phyloP scores from a whole-genome alignment of 2,797 vertebrate species.

The Falco columbarius region DNA sequence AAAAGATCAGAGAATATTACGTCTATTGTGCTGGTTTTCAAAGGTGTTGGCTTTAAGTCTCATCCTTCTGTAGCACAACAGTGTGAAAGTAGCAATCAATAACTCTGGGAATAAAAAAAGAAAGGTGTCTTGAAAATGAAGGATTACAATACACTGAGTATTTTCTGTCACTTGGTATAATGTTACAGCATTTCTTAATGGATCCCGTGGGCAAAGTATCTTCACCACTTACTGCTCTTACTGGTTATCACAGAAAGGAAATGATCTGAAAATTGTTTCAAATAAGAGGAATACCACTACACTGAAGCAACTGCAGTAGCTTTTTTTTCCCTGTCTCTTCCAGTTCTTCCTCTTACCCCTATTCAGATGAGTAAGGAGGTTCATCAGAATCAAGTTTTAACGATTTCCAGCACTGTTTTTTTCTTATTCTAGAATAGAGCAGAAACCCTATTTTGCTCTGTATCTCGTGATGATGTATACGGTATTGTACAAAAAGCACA shows the following conservation, averaged over 20 bases:
- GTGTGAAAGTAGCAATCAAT: background rate
- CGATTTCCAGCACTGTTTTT: background rate
- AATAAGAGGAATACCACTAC: background rate
- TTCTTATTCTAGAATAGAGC: background rate
- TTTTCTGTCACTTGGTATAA: background rate
- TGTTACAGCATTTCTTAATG: background rate
- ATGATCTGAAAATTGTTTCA: background rate
- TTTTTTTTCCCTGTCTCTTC: background rate
- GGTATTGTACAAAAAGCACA: background rate
- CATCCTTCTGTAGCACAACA: background rate
- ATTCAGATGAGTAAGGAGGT: background rate
- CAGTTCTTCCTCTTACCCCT: background rate
- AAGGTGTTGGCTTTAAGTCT: background rate
- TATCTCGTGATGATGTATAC: background rate
- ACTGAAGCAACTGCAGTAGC: background rate
- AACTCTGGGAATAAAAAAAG: background rate
- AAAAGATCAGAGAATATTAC: background rate
- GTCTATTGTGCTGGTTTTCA: background rate
- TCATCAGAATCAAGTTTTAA: background rate
- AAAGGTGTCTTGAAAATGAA: background rate
- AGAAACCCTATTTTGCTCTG: background rate
- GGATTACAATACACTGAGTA: background rate
- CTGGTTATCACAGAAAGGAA: background rate
- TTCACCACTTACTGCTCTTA: background rate
- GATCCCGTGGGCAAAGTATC: background rate